Percentiles rank a stretch among this genome's conserved stretches.
These are phyloP conservation scores for Setophaga petechia DNA, from an alignment of 2,113 vertebrate species.

Conservation along the genomic window DNA sequence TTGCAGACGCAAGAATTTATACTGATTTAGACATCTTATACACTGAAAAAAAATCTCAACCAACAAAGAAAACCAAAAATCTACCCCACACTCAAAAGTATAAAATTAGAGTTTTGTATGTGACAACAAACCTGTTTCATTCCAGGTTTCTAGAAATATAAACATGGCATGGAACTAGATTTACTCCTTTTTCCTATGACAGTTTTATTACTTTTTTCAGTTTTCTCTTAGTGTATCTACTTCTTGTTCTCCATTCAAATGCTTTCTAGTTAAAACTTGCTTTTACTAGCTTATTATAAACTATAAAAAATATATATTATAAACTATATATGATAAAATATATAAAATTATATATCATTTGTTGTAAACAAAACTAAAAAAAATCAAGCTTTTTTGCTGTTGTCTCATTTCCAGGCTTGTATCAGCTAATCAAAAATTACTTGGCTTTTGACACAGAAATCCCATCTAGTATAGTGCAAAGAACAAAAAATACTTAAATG, in stretches of 20 bases:
- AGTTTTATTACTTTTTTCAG: neutral
- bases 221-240: neutral
- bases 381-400: neutral
- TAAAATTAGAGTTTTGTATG: neutral
- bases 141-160: neutral
- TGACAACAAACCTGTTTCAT: neutral
- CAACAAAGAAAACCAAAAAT: neutral
- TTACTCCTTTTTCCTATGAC: neutral
- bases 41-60: neutral
- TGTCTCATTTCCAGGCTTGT: neutral
- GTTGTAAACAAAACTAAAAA: no score
- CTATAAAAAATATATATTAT: no score
- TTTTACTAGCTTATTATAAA: neutral
- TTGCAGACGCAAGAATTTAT: neutral
- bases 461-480: neutral
- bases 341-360: no score
- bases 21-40: neutral
- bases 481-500: neutral
- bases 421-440: neutral
- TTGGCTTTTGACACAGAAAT: neutral
- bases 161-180: neutral
- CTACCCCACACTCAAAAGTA: rapidly evolving
- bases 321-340: no score
- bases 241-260: neutral
- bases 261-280: neutral